Evolutionary conservation across 2,888 invertebrate species (phyloP), one percentile per base, ranked within the genome.

Genomic region (Stomorhina lunata): DNA sequence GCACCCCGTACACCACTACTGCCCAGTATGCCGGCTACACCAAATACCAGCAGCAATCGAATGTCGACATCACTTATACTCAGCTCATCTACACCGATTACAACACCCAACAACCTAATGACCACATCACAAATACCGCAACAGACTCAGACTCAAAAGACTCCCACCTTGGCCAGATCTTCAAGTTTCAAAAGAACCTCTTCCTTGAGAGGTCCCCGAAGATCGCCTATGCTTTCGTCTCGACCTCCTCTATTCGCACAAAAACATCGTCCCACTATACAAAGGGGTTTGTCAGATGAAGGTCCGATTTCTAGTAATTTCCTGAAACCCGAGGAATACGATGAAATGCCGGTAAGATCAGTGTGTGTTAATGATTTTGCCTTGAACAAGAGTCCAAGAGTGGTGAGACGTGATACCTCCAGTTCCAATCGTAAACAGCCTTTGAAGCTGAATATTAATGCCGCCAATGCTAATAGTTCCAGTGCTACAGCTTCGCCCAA

Each of bases 241-340:
- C 87, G 91, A 34, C 85, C 86, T 40, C 89, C 90, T 6, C 84
- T 90, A n/a, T 89, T 89, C 57, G 86, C 90, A 29, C 88, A 87
- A 82, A 90, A 89, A 73, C 88, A 89, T 77, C 87, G 90, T 1
- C 91, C 91, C 20, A 91, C 90, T 59, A 90, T 91, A 63, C 91
- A 91, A 76, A 88, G 91, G 0, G 91, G 91, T 0, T 88, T 91
- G 45, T 91, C 91, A 25, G 91, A 91, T 76, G 91, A 91, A 81
- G 91, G 91, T 2, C 91, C 91, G 55, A 91, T 91, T 75, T 91
- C 91, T 0, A 88, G 85, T 2, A 91, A 90, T 78, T 91, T 91
- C 78, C 87, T 91, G 12, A 91, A 91, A 80, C 90, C 91, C 0
- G 91, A 91, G 81, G 91, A 91, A 75, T 91, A 87, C 66, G 91